Evolutionary conservation across 2,113 vertebrate genomes (phyloP).

Genomic region (Bungarus multicinctus): DNA sequence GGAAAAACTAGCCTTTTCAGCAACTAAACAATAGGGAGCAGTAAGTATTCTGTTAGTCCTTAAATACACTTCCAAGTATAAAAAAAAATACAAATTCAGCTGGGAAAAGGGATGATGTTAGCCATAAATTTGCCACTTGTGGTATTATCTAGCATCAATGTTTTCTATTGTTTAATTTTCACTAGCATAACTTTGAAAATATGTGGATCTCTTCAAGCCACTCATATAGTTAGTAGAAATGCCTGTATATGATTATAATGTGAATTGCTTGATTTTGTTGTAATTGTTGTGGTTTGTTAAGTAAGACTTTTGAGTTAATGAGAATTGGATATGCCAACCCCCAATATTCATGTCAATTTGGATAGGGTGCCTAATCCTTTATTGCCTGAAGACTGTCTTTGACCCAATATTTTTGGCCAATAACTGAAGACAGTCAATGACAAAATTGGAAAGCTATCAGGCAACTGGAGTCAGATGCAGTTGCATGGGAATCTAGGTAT

Average conservation of each 20-base stretch:
- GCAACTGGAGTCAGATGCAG: neutral
- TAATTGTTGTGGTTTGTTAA: neutral
- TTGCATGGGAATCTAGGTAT: neutral
- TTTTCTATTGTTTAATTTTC: neutral
- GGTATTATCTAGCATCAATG: neutral
- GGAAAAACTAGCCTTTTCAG: neutral
- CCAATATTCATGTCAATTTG: neutral
- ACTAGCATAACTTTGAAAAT: neutral
- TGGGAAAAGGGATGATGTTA: neutral
- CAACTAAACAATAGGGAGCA: neutral
- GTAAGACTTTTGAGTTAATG: neutral
- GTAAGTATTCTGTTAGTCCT: neutral
- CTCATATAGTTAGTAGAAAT: neutral
- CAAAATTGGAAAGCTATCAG: neutral
- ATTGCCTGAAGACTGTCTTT: neutral
- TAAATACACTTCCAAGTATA: neutral
- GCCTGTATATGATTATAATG: neutral
- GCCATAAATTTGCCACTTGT: neutral
- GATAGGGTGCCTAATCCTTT: neutral
- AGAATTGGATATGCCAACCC: neutral
- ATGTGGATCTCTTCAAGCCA: neutral
- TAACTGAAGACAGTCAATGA: neutral
- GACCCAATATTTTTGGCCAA: neutral
- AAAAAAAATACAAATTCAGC: neutral
- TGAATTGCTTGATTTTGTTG: neutral